Base-by-base conservation (phyloP, 2,888 invertebrate species). In the Apotomis capreana region DNA sequence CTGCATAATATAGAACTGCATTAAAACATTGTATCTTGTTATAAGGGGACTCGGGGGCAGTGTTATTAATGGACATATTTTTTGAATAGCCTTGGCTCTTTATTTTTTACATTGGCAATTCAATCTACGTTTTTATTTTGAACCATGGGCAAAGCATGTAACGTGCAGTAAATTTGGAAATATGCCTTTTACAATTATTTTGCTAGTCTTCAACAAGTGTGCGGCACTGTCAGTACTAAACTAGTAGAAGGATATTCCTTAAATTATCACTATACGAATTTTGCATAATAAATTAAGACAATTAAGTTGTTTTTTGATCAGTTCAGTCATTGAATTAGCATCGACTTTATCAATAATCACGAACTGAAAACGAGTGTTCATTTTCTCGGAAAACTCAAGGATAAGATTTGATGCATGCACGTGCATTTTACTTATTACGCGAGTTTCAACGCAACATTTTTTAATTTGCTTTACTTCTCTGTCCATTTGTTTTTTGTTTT, bases 1-100 rank as follows among this genome's bases (percentile, higher is more conserved):
- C 40, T n/a, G n/a, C 58, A 58, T 58, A 58, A 40, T 58, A 58
- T 54, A 54, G 57, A 58, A 58, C 57, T 37, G 57, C 37, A 58
- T 58, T 10, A 26, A 26, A 0, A 1, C 2, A 26, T 26, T 26
- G 26, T 26, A 26, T 26, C 26, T 26, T 26, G 26, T 26, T 26
- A 26, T 26, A 26, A 55, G 15, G 55, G 55, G 55, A 55, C 55
- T 55, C 55, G 55, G 55, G 55, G 55, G 26, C 2, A 55, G 55
- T 55, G 26, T 13, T 59, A 59, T n/a, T 26, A 26, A 26, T 12
- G 59, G 59, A 44, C 40, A 59, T 58, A 58, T 58, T 36, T 26
- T 26, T 26, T 26, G 26, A 26, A 26, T 26, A 26, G 26, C 26
- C 26, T 26, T 55, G n/a, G n/a, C 26, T 55, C 55, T 26, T 10